phyloP scores from a whole-genome alignment of 1,140 invertebrate genomes.

The Battus philenor region DNA sequence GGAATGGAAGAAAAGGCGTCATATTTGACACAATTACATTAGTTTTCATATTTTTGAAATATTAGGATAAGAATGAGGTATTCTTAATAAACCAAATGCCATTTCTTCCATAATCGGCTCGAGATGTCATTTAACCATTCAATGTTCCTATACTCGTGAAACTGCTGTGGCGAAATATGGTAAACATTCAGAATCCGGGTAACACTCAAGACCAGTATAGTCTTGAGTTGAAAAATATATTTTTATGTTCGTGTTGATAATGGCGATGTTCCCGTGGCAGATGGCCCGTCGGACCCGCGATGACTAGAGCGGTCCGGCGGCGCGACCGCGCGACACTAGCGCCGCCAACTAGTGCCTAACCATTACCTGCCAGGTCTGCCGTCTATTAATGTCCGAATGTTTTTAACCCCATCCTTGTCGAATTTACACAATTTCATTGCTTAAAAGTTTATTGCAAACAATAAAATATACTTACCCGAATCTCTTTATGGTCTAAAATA shows the following conservation, averaged over 20 bases:
- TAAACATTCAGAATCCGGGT: neutral
- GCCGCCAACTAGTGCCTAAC: constrained; percentile 46
- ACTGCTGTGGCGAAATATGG: neutral
- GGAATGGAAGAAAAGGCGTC: constrained; percentile 11
- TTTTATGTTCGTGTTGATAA: constrained; percentile 24
- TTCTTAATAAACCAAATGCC: neutral
- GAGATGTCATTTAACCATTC: neutral
- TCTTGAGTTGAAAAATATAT: neutral
- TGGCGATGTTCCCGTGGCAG: constrained; percentile 49
- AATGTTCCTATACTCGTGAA: constrained; percentile 1
- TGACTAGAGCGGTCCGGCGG: constrained; percentile 70
- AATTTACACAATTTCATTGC: neutral
- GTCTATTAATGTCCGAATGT: constrained; percentile 34
- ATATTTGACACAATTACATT: too few species aligned
- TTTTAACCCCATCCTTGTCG: constrained; percentile 16
- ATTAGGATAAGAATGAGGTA: neutral
- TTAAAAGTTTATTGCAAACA: constrained; percentile 5
- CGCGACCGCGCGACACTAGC: constrained; percentile 49
- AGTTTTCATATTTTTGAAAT: neutral
- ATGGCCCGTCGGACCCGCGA: constrained; percentile 65
- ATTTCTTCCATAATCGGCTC: neutral
- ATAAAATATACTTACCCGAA: too few species aligned
- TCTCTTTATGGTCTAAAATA: too few species aligned
- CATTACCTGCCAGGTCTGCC: constrained; percentile 50
- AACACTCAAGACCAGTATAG: too few species aligned